Conservation (phyloP, 30 jellyfish, hydroid and myxozoan species). For the Chrysaora quinquecirrha region DNA sequence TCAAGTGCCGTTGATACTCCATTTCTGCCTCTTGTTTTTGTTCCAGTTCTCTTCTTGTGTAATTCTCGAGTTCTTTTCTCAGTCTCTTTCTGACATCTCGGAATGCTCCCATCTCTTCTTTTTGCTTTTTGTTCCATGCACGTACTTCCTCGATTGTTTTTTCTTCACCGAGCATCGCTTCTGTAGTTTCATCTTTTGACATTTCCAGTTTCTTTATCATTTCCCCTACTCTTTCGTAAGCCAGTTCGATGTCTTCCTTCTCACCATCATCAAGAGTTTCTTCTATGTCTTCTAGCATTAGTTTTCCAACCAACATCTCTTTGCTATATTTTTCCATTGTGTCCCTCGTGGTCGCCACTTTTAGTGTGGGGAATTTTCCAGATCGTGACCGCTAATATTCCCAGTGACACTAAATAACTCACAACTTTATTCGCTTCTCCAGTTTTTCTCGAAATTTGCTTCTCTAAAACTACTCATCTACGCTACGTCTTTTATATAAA, state of each 20-base stretch:
- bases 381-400: too few relatives aligned
- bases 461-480: too few relatives aligned
- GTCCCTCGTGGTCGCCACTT: too few relatives aligned
- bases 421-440: too few relatives aligned
- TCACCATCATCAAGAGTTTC: slow-evolving; percentile 48
- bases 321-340: slow-evolving; percentile 35
- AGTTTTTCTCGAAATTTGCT: too few relatives aligned
- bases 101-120: slow-evolving; percentile 33
- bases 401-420: too few relatives aligned
- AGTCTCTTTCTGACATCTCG: slow-evolving; percentile 41
- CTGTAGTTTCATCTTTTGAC: slow-evolving; percentile 16
- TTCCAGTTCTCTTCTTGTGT: slow-evolving; percentile 22
- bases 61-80: slow-evolving; percentile 37
- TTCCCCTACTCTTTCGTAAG: slow-evolving; percentile 24
- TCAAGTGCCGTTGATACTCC: slow-evolving; percentile 56
- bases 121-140: slow-evolving; percentile 58
- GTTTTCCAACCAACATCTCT: slow-evolving; percentile 34
- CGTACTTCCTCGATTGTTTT: slow-evolving; percentile 42
- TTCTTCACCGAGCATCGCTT: slow-evolving; percentile 33
- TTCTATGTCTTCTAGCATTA: slow-evolving; percentile 25
- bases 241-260: slow-evolving; percentile 59
- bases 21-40: slow-evolving; percentile 50
- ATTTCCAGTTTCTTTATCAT: slow-evolving; percentile 20
- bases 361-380: too few relatives aligned
- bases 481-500: too few relatives aligned